Evolutionary conservation across 2,888 invertebrate species (phyloP).

Genomic region (Caenorhabditis imperialis): DNA sequence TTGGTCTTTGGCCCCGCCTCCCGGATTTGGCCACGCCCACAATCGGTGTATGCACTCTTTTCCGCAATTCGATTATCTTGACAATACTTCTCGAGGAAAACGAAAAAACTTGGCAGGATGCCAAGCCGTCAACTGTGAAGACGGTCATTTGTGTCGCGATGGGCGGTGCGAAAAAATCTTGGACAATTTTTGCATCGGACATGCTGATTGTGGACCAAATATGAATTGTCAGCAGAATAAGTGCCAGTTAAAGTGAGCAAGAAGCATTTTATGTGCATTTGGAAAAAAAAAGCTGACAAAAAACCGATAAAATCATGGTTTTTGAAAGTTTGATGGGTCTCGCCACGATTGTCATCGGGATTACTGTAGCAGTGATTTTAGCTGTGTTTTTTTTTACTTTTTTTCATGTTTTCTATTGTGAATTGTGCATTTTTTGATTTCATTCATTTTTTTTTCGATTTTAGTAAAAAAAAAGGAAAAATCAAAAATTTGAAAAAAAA

Average conservation of each 20-base stretch:
- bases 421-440: too few species aligned
- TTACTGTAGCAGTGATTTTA: too few species aligned
- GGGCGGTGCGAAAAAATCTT: slow-evolving; percentile 68
- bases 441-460: too few species aligned
- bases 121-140: slow-evolving; percentile 66
- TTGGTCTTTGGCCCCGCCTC: too few species aligned
- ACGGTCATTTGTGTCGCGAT: slow-evolving; percentile 69
- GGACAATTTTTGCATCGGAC: slow-evolving; percentile 69
- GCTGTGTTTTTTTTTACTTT: too few species aligned
- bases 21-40: too few species aligned
- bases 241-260: slow-evolving; percentile 58
- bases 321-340: too few species aligned
- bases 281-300: background rate
- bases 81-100: slow-evolving; percentile 11
- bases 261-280: slow-evolving; percentile 1
- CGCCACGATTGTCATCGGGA: too few species aligned
- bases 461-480: background rate
- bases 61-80: too few species aligned
- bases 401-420: too few species aligned
- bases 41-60: too few species aligned
- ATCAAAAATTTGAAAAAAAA: slow-evolving; percentile 1
- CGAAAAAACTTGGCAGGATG: slow-evolving; percentile 61
- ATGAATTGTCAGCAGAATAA: slow-evolving; percentile 66
- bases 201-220: slow-evolving; percentile 71
- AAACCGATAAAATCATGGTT: too few species aligned